phyloP scores from a whole-genome alignment of 2,888 invertebrate genomes.

The Diarsia mendica region DNA sequence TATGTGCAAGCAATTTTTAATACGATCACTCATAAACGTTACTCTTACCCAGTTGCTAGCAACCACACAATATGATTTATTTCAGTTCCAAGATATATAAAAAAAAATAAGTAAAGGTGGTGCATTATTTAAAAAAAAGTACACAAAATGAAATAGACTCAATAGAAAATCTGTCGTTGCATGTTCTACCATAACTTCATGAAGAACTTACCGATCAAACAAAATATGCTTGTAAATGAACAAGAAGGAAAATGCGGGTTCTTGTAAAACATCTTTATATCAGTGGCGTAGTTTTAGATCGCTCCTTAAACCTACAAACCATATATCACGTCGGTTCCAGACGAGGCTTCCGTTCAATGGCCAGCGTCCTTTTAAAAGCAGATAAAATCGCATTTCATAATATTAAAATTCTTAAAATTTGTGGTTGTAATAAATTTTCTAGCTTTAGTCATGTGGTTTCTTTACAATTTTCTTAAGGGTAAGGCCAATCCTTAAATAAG shows the following conservation, averaged over 20 bases:
- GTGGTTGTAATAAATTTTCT: slow-evolving; percentile 29
- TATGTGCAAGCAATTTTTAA: too few species aligned
- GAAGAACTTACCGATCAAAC: not conserved
- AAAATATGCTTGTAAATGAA: not conserved
- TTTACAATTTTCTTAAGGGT: not conserved
- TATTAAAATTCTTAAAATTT: slow-evolving; percentile 47
- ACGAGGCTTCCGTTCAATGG: slow-evolving; percentile 42
- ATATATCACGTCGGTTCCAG: slow-evolving; percentile 45
- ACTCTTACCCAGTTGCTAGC: not conserved
- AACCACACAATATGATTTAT: not conserved
- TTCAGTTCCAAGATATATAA: not conserved
- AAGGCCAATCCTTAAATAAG: not conserved
- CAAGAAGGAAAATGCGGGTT: not conserved
- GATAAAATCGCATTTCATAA: slow-evolving; percentile 39
- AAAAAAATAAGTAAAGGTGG: not conserved
- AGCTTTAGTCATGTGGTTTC: not conserved
- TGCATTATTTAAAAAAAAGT: not conserved
- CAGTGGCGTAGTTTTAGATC: slow-evolving; percentile 8
- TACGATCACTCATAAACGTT: not conserved
- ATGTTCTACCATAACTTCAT: not conserved
- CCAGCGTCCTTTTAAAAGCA: slow-evolving; percentile 30
- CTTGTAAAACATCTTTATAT: slow-evolving; percentile 27
- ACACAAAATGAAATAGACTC: not conserved
- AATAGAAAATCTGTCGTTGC: not conserved
- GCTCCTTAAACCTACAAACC: slow-evolving; percentile 4